phyloP scores from a whole-genome alignment of 1,140 invertebrate species.

The Drosophila rufa region DNA sequence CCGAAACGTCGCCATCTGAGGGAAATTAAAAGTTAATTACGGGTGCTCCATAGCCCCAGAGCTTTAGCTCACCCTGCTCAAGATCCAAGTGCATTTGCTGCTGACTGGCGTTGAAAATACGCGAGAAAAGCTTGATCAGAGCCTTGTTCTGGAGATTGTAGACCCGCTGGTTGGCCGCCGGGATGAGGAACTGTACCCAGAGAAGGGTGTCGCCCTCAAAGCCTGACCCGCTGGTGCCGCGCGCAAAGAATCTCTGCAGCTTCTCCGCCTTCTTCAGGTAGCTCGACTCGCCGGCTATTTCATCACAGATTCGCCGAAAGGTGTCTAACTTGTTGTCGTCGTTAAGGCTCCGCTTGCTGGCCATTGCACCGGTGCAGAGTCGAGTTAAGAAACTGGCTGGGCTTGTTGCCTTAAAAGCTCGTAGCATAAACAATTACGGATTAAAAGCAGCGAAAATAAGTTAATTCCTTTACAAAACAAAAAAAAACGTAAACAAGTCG shows the following conservation, averaged over 20 bases:
- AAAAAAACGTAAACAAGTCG: neutral
- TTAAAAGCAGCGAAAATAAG: constrained; percentile 6
- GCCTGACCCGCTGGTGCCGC: constrained; percentile 84
- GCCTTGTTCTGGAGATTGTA: constrained; percentile 98
- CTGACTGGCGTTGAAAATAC: constrained; percentile 90
- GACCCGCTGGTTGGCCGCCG: constrained; percentile 92
- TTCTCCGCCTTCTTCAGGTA: constrained; percentile 94
- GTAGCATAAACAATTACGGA: constrained; percentile 22
- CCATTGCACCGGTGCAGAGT: constrained; percentile 27
- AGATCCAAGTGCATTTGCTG: constrained; percentile 94
- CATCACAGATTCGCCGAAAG: constrained; percentile 91
- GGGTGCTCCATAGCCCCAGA: too few relatives aligned
- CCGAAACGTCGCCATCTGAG: constrained; percentile 92
- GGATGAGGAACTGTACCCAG: constrained; percentile 95
- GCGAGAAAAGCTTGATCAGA: constrained; percentile 94
- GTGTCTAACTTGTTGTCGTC: constrained; percentile 91
- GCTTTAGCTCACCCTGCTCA: constrained; percentile 87
- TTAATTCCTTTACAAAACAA: constrained; percentile 5
- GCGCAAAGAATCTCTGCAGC: constrained; percentile 87
- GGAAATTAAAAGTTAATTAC: neutral
- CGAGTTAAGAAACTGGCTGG: constrained; percentile 1
- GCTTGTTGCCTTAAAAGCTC: neutral
- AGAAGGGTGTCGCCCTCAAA: constrained; percentile 92
- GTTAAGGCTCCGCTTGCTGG: constrained; percentile 51
- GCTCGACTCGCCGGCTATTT: constrained; percentile 91